Conservation (phyloP, 2,113 vertebrate species). For the Larimichthys polyactis region DNA sequence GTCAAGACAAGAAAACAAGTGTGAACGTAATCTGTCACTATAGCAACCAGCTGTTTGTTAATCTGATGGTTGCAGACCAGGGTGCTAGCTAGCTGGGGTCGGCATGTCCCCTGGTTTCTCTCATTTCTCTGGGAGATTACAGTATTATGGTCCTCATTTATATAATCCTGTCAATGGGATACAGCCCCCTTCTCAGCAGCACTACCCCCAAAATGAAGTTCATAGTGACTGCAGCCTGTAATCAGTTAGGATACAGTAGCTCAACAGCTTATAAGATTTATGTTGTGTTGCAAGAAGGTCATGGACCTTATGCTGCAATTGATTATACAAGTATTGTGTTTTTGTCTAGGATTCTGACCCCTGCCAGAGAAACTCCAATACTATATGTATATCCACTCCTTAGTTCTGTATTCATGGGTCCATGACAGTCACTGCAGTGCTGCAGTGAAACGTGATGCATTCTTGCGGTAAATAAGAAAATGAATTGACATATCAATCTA, state of each 20-base stretch:
- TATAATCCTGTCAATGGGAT: constrained; percentile 81
- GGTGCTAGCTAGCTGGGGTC: constrained; percentile 48
- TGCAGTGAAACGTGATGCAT: neutral
- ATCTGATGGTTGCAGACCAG: constrained; percentile 56
- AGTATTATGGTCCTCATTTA: constrained; percentile 71
- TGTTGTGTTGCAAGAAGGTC: constrained; percentile 53
- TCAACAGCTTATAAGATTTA: constrained; percentile 66
- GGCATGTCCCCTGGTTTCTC: constrained; percentile 50
- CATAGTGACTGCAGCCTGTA: constrained; percentile 58
- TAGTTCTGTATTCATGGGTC: constrained; percentile 4
- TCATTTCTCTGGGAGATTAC: constrained; percentile 76
- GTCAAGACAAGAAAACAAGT: constrained; percentile 34
- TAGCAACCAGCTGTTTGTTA: constrained; percentile 61
- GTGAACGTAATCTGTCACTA: constrained; percentile 63
- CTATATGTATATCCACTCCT: neutral
- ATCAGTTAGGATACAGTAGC: constrained; percentile 64
- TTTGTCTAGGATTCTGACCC: constrained; percentile 47
- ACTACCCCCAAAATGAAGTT: constrained; percentile 63
- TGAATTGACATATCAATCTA: neutral
- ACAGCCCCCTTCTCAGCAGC: constrained; percentile 57
- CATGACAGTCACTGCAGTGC: neutral
- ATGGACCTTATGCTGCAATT: constrained; percentile 56
- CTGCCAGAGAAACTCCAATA: neutral
- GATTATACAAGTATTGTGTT: constrained; percentile 60
- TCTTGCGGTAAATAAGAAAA: neutral